Base-by-base conservation (phyloP, 2,888 invertebrate genomes). In the Minunthozetes semirufus region DNA sequence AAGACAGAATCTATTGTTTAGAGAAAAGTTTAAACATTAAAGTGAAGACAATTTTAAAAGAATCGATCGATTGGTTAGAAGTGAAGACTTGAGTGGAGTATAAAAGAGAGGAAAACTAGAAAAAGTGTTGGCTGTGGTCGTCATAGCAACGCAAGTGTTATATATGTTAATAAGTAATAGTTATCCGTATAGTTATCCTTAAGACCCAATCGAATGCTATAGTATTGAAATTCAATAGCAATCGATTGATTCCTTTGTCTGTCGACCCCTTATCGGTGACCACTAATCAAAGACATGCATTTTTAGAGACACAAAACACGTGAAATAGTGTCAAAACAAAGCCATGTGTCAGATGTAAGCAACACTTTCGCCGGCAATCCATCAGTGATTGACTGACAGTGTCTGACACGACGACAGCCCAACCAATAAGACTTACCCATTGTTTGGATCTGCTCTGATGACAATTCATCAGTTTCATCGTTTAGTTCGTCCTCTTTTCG, bases 141-240 rank as follows among this genome's bases (percentile, higher is more conserved):
- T 42, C 68, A 68, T 68, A 19, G 68, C 68, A 68, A 68, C 68
- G 19, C n/a, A 29, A 8, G 1, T 68, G 19, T 19, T 77, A 76
- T 76, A 76, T 77, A 78, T 78, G 77, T 77, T 78, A 78, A 78
- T 78, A 76, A 77, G 78, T 77, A 76, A 77, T 78, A 78, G 77
- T 78, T 78, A 78, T 78, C 78, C 76, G 73, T 76, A 78, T 78
- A 78, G 77, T 76, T 77, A 78, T 77, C 78, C 78, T 73, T 33
- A 66, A 48, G 72, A 74, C 77, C 77, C 68, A 38, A 68, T 68
- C 42, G 68, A 68, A 15, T 19, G 19, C 15, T 68, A 68, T 19
- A 29, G 17, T 33, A 17, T n/a, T 61, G n/a, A 27, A 13, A 61
- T 61, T 61, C 27, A 61, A 61, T 29, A 27, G 22, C 29, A 29